Evolutionary conservation across 2,113 vertebrate species (phyloP), one percentile per base, ranked within the genome.

Genomic region (Parus major): DNA sequence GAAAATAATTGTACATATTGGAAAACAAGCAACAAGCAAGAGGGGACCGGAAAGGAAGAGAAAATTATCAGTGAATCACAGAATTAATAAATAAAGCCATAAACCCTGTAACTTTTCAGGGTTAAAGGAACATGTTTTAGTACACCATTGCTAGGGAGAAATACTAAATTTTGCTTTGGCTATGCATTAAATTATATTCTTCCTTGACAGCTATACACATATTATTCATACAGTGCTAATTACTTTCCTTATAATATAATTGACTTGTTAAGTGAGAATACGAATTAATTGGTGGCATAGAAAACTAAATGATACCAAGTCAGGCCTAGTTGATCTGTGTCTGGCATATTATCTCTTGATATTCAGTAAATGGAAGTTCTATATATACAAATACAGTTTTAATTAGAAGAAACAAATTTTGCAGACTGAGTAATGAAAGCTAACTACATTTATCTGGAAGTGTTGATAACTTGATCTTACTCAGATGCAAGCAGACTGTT

Each of bases 151-250:
- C 68, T 15, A 52, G 64, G 71, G 63, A 92, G 49, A 85, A 84
- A 88, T 75, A 88, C 35, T 68, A 81, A 27, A 82, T 47, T 94
- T 89, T 86, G 36, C 46, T 42, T 79, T 94, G 47, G 22, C 27
- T 70, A 12, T 72, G 66, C 63, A 64, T 96, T 92, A 84, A 97
- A 96, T 15, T 5, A 49, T 92, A 64, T 71, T 81, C 47, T 93
- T 69, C 31, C 59, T 97, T 93, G 88, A 66, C 73, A 96, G 73
- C 90, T 83, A 76, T 47, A 47, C 7, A 22, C 60, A 33, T 61
- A 94, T 96, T 97, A 93, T 96, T 92, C 92, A 96, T 96, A 94
- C 68, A 88, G 42, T 53, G 73, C 93, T 97, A 98, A 97, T 97
- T 96, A 94, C 64, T 72, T 91, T 91, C 70, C 89, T 94, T 86